These are phyloP conservation scores for Eueides isabella DNA, from an alignment of 1,140 invertebrate genomes.

Conservation along the genomic window DNA sequence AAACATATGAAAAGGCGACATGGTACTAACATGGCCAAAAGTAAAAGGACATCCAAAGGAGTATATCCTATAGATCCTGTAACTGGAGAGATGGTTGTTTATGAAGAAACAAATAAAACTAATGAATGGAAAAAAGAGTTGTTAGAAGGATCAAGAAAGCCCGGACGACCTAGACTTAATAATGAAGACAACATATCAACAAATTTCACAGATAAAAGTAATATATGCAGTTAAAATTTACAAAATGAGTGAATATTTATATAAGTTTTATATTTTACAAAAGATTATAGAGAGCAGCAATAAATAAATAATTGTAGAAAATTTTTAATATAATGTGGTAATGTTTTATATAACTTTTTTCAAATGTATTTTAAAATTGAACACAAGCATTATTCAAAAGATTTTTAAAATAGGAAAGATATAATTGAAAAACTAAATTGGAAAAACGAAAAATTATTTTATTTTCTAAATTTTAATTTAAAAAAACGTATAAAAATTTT, in stretches of 20 bases:
- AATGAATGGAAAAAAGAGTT: slow-evolving; percentile 65
- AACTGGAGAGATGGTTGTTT: slow-evolving; percentile 57
- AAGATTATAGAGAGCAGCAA: too few relatives aligned
- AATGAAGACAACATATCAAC: slow-evolving; percentile 6
- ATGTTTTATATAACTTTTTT: too few relatives aligned
- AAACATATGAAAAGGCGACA: slow-evolving; percentile 89
- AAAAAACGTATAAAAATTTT: too few relatives aligned
- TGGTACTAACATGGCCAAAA: slow-evolving; percentile 75
- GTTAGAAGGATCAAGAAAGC: slow-evolving; percentile 34
- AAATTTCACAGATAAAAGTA: not conserved
- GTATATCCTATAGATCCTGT: slow-evolving; percentile 63
- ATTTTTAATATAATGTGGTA: too few relatives aligned
- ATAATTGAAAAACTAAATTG: too few relatives aligned
- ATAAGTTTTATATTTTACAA: too few relatives aligned
- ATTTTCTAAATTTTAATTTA: too few relatives aligned
- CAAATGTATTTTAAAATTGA: too few relatives aligned
- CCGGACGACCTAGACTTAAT: slow-evolving; percentile 38
- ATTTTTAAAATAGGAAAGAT: too few relatives aligned
- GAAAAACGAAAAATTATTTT: too few relatives aligned
- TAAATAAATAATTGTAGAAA: too few relatives aligned
- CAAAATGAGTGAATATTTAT: not conserved
- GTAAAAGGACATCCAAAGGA: slow-evolving; percentile 64
- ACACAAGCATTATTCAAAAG: too few relatives aligned
- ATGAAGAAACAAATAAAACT: slow-evolving; percentile 53
- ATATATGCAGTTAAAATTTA: not conserved